Evolutionary conservation across 1,140 invertebrate species (phyloP).

Genomic region (Achatina immaculata): DNA sequence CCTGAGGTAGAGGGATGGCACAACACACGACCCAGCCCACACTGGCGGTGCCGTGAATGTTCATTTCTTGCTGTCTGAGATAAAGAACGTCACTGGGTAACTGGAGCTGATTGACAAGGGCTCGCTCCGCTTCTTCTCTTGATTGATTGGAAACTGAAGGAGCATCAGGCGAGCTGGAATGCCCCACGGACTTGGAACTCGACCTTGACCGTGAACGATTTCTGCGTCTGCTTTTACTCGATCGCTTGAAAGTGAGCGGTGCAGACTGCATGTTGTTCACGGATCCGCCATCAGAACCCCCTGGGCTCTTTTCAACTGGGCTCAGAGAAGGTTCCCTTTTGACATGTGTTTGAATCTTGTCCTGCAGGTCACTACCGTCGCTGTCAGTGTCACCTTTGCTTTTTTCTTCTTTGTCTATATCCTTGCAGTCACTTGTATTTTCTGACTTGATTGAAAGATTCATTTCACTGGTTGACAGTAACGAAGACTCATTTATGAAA

Average conservation of each 20-base stretch:
- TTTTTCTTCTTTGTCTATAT: not conserved
- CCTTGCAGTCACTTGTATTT: not conserved
- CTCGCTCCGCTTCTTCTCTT: constrained; percentile 34
- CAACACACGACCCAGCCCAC: constrained; percentile 58
- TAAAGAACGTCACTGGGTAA: constrained; percentile 60
- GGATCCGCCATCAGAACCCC: not conserved
- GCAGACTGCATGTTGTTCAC: not conserved
- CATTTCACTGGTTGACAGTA: not conserved
- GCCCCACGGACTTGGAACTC: constrained; percentile 15
- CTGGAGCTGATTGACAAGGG: constrained; percentile 54
- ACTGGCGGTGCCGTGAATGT: constrained; percentile 41
- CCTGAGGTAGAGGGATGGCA: constrained; percentile 55
- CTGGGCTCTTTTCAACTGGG: not conserved
- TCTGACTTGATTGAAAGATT: not conserved
- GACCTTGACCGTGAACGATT: constrained; percentile 22
- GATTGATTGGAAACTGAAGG: not conserved
- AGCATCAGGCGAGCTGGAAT: not conserved
- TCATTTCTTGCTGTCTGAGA: constrained; percentile 58
- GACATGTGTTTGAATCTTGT: not conserved
- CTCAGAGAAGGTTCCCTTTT: constrained; percentile 9
- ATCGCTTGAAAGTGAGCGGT: not conserved
- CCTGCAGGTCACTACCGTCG: not conserved
- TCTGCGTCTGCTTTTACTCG: not conserved
- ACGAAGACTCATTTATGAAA: too few relatives aligned
- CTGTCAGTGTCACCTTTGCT: not conserved